These are phyloP conservation scores for Pelecanus crispus DNA, from an alignment of 2,113 vertebrate species.

Conservation along the genomic window DNA sequence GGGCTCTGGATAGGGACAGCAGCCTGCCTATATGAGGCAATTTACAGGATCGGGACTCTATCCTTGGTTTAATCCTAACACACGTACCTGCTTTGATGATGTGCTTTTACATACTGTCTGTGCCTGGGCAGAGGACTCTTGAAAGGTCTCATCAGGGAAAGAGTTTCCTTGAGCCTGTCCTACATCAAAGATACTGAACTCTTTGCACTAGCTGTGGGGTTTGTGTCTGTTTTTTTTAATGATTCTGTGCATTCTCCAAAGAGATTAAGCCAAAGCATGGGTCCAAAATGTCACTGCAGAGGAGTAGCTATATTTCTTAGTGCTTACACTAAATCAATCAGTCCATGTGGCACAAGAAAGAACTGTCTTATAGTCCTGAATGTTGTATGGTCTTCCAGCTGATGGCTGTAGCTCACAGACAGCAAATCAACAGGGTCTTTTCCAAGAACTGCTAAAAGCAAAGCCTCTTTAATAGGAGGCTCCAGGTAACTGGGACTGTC, in stretches of 20 bases:
- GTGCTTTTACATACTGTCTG: background rate
- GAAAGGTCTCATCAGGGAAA: background rate
- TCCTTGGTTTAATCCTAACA: background rate
- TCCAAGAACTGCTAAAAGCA: background rate
- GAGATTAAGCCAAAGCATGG: background rate
- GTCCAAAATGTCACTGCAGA: background rate
- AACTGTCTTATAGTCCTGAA: background rate
- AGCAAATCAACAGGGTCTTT: background rate
- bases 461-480: background rate
- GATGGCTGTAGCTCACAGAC: background rate
- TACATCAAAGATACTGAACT: background rate
- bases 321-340: background rate
- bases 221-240: background rate
- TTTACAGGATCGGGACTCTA: background rate
- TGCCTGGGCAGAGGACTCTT: background rate
- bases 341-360: background rate
- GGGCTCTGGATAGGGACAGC: background rate
- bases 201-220: background rate
- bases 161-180: background rate
- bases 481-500: background rate
- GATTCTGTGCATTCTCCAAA: background rate
- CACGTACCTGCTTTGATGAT: accelerated
- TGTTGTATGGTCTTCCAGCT: background rate
- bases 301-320: background rate
- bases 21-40: background rate